Percentiles rank a stretch among this genome's conserved stretches.
Evolutionary conservation across 2,113 vertebrate genomes (phyloP).

Genomic region (Ageneiosus marmoratus): DNA sequence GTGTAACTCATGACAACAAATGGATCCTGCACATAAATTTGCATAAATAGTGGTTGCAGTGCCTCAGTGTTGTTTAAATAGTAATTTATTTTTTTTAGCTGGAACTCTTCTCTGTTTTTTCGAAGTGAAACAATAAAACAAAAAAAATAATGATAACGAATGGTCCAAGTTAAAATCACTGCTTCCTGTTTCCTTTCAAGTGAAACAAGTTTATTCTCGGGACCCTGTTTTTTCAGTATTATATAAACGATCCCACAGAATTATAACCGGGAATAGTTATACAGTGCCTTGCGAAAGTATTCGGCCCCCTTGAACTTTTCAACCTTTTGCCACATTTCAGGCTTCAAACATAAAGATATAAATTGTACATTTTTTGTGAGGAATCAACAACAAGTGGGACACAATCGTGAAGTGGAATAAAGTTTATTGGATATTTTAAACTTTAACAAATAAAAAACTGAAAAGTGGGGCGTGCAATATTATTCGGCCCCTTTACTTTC

Average conservation of each 20-base stretch:
- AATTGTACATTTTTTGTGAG: too few species aligned
- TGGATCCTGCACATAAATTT: conserved; percentile 24
- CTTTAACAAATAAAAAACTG: too few species aligned
- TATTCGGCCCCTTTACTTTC: too few species aligned
- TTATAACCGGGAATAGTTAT: not conserved
- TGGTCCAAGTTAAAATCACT: not conserved
- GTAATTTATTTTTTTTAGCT: not conserved
- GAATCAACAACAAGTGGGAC: too few species aligned
- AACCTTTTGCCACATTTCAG: too few species aligned
- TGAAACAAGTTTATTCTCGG: not conserved
- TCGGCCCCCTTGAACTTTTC: too few species aligned
- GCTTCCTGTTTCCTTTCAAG: not conserved
- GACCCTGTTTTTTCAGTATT: not conserved
- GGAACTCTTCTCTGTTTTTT: not conserved
- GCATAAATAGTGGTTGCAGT: conserved; percentile 2
- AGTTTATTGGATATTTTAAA: too few species aligned
- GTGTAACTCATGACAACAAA: conserved; percentile 29
- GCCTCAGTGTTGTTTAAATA: not conserved
- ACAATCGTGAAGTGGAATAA: too few species aligned
- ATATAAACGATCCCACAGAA: not conserved
- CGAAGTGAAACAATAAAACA: not conserved
- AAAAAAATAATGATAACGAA: not conserved
- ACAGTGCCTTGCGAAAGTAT: too few species aligned
- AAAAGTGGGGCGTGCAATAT: too few species aligned
- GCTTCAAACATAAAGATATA: too few species aligned